A percentile compares a stretch with the other conserved stretches of the same genome.
These are phyloP conservation scores for Peromyscus eremicus DNA, from an alignment of 2,797 vertebrate species.

Conservation along the genomic window DNA sequence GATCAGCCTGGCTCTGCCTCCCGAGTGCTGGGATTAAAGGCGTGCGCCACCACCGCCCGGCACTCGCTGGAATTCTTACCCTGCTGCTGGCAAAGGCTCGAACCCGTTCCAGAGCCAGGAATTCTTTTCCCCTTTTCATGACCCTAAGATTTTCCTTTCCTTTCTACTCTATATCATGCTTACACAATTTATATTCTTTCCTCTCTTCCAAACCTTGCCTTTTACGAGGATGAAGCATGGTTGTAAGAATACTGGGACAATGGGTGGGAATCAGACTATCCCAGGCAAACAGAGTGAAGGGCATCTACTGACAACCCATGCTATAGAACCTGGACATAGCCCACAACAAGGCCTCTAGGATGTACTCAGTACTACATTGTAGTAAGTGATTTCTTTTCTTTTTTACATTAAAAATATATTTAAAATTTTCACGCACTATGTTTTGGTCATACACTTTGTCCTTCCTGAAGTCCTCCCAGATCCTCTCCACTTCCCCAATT, in stretches of 20 bases:
- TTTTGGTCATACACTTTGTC: background rate
- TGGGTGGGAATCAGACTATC: background rate
- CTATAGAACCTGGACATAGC: background rate
- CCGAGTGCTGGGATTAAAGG: no score
- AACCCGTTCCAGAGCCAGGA: background rate
- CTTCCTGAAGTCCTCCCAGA: background rate
- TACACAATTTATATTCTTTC: background rate
- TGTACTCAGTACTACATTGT: background rate
- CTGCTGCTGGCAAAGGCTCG: background rate
- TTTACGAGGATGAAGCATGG: background rate
- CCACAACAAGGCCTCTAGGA: background rate
- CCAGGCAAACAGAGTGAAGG: background rate
- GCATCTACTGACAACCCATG: background rate
- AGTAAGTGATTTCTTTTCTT: background rate
- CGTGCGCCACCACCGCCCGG: no score
- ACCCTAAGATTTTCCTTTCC: background rate
- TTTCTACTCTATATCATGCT: background rate
- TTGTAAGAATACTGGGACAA: background rate
- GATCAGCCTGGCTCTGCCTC: no score
- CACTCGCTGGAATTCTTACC: background rate
- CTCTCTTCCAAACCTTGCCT: background rate
- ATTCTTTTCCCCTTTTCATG: background rate
- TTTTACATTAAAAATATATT: background rate
- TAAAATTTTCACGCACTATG: background rate
- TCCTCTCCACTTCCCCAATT: no score